Conservation (phyloP, 2,797 vertebrate species). For the Coregonus sp. region DNA sequence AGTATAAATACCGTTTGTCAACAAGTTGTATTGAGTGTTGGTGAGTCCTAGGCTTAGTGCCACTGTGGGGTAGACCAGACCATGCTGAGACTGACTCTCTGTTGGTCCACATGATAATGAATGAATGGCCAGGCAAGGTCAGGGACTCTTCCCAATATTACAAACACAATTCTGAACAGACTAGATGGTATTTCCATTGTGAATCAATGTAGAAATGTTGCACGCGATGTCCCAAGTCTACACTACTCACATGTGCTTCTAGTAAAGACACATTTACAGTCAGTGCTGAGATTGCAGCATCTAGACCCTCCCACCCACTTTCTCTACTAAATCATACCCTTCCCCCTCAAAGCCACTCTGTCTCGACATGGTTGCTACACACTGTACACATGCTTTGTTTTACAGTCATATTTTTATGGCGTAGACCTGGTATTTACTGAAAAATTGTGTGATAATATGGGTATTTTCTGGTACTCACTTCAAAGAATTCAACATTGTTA, state of each 20-base stretch:
- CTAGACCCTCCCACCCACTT: conserved; percentile 5
- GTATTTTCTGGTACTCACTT: conserved; percentile 11
- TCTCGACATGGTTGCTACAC: neutral
- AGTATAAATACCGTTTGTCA: conserved; percentile 76
- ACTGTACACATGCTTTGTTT: neutral
- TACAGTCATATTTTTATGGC: neutral
- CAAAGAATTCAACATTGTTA: neutral
- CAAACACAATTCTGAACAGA: neutral
- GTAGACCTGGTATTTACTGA: neutral
- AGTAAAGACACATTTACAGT: conserved; percentile 30
- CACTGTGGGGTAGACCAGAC: conserved; percentile 1
- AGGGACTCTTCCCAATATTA: neutral
- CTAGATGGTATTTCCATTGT: conserved; percentile 39
- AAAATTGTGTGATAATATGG: neutral
- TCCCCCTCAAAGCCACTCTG: neutral
- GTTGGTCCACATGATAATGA: conserved; percentile 11
- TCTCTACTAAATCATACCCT: conserved; percentile 21
- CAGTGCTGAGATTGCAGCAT: conserved; percentile 28
- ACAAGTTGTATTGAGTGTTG: conserved; percentile 71
- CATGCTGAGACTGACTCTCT: conserved; percentile 27
- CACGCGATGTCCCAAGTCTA: neutral
- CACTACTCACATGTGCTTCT: conserved; percentile 33
- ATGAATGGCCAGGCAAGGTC: neutral
- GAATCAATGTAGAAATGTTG: neutral
- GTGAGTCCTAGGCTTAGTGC: conserved; percentile 48